Base-by-base conservation (phyloP, 2,888 invertebrate species). In the Cataglyphis rosenhaueri region DNA sequence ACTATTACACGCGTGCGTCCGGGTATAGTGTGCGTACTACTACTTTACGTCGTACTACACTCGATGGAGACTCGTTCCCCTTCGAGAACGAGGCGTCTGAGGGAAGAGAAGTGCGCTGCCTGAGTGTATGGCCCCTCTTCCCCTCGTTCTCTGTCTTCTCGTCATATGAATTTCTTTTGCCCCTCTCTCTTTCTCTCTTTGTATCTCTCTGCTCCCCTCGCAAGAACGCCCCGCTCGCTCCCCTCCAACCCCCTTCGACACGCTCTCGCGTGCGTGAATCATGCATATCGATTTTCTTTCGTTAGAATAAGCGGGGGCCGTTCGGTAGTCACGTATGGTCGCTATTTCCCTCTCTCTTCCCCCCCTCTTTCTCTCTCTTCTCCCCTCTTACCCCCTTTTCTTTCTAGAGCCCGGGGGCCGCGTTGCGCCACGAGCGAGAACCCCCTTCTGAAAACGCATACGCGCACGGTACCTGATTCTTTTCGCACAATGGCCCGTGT, bases 281-380 rank as follows among this genome's bases (percentile, higher is more conserved):
- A 94, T 93, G 93, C 94, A 93, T 94, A 94, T 94, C 94, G 94
- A 94, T 94, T 94, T 94, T 94, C 93, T 92, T 92, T 90, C 87
- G 91, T 90, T 91, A 85, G 87, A 85, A 83, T 84, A 79, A 79
- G 78, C 78, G 78, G 71, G 71, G 71, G 87, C 81, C 84, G 82
- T 65, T 70, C 78, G 82, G 87, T 86, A 85, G 88, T 68, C 81
- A 81, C 86, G 86, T 88, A 87, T 85, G 86, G 79, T 75, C 84
- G 83, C 84, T 81, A 70, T 64, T 73, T 79, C 44, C 84, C 74
- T 59, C 75, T 29, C 64, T 75, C 84, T 76, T 73, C 65, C 81
- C 35, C 68, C 73, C 65, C 35, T 65, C 73, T 62, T 62, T 21
- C 18, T 61, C 15, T 12, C 10, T 18, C 12, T 68, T 57, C 79